Base-by-base conservation (phyloP, 23 tunicate species). In the Trididemnum miniatum region DNA sequence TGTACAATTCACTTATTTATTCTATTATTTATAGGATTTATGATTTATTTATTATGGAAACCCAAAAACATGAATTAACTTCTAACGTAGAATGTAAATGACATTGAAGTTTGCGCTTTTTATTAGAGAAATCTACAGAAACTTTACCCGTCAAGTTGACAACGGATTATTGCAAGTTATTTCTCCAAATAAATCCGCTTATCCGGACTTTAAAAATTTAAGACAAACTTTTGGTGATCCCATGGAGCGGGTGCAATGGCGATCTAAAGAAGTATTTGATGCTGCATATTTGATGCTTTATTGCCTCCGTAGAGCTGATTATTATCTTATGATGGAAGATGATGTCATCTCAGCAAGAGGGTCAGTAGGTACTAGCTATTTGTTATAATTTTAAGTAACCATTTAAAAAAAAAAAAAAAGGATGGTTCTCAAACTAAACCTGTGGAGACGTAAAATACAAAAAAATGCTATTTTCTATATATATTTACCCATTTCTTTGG, bases 291-390 rank as follows among this genome's bases (percentile, higher is more conserved):
- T 84, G 15, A 84, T 84, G 88, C 35, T 76, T 22, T 63, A 54
- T 12, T 76, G 82, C 39, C 76, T 65, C 22, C 26, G 76, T 38
- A 64, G 62, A 30, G 82, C 88, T 1, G 31, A 76, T 12, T 76
- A 76, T 39, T 84, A 84, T 32, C 82, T 84, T 38, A 84, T 84
- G 88, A 20, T 84, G 60, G 88, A 84, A 76, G 88, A 84, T 62
- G 88, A 84, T 29, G 57, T 84, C 30, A 76, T 44, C 23, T 63
- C 82, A 38, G 18, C 71, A 1, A 76, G 1, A 59, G 88, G 88
- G 82, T 84, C 34, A 22, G 79, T 31, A 26, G n/a, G 69, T 18
- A 63, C n/a, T n/a, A n/a, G n/a, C n/a, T n/a, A n/a, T n/a, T n/a
- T n/a, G n/a, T n/a, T n/a, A n/a, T n/a, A n/a, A n/a, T n/a, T n/a